Base-by-base conservation (phyloP, 2,888 invertebrate genomes). In the Sinelater perroti region DNA sequence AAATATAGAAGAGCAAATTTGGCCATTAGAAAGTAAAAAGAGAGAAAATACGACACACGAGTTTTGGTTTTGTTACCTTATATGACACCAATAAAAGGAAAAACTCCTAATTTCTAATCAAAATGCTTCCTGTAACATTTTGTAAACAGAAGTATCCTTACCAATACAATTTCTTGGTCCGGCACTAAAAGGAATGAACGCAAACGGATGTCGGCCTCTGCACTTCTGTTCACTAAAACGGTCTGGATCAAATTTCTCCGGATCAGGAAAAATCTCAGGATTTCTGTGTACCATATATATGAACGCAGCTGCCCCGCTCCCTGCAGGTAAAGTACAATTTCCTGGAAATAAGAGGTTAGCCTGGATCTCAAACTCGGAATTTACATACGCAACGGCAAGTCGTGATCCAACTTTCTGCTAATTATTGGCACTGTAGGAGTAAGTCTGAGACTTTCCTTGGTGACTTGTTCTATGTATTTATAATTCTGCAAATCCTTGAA, bases 111-210 rank as follows among this genome's bases (percentile, higher is more conserved):
- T n/a, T n/a, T n/a, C n/a, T n/a, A n/a, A n/a, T n/a, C n/a, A n/a
- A n/a, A n/a, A n/a, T n/a, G n/a, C n/a, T n/a, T n/a, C n/a, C n/a
- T n/a, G n/a, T n/a, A n/a, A n/a, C n/a, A n/a, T n/a, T n/a, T n/a
- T n/a, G n/a, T n/a, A n/a, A n/a, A n/a, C n/a, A n/a, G n/a, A n/a
- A n/a, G n/a, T n/a, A n/a, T 31, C 58, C 50, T 65, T 58, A 72
- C 74, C 74, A 38, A 74, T 71, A 42, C 74, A 74, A 56, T 68
- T 68, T 44, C 73, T 64, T 1, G 73, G 72, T 2, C 73, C 74
- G 3, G 45, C 45, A 6, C 45, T 18, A n/a, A 45, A 45, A 1
- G 45, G 45, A 2, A 30, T 17, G 5, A 50, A 72, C 10, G 67
- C 62, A 35, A 64, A 70, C 3, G 53, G 60, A 10, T 62, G 64